These are phyloP conservation scores for Catocala nupta DNA, from an alignment of 2,888 invertebrate genomes.

Conservation along the genomic window DNA sequence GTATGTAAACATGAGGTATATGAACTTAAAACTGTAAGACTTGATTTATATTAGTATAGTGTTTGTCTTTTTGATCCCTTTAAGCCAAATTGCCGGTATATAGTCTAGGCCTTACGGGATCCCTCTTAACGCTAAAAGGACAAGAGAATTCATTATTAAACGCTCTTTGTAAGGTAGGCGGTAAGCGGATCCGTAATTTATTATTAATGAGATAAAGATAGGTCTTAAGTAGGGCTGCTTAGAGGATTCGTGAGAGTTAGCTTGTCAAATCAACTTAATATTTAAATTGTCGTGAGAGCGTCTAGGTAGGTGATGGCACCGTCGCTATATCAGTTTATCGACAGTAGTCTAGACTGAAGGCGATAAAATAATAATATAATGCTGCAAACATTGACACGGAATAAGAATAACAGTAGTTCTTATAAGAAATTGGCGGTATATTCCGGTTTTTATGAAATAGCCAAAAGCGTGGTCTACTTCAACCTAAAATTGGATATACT, in stretches of 20 bases:
- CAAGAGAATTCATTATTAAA: conserved; percentile 50
- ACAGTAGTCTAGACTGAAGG: too few species aligned
- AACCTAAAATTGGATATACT: too few species aligned
- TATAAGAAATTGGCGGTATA: too few species aligned
- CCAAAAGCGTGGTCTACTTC: too few species aligned
- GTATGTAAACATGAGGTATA: too few species aligned
- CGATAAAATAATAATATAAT: too few species aligned
- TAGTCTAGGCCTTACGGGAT: conserved; percentile 22
- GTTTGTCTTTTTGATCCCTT: conserved; percentile 19
- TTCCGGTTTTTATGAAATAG: too few species aligned
- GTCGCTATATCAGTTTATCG: too few species aligned
- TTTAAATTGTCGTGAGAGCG: conserved; percentile 43
- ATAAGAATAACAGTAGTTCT: too few species aligned
- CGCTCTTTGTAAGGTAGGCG: conserved; percentile 45
- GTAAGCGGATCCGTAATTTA: conserved; percentile 49
- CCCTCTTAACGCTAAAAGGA: conserved; percentile 39
- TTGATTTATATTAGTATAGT: conserved; percentile 19
- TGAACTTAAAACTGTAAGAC: neutral
- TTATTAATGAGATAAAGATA: conserved; percentile 54
- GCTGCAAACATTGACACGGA: too few species aligned
- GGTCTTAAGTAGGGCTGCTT: conserved; percentile 42
- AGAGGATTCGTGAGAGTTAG: conserved; percentile 28
- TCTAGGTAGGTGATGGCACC: conserved; percentile 1
- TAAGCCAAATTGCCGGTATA: conserved; percentile 26
- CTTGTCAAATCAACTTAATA: conserved; percentile 45